A percentile compares a stretch with the other conserved stretches of the same genome.
Evolutionary conservation across 2,797 vertebrate genomes (phyloP).

Genomic region (Hypotaenidia philippensis): DNA sequence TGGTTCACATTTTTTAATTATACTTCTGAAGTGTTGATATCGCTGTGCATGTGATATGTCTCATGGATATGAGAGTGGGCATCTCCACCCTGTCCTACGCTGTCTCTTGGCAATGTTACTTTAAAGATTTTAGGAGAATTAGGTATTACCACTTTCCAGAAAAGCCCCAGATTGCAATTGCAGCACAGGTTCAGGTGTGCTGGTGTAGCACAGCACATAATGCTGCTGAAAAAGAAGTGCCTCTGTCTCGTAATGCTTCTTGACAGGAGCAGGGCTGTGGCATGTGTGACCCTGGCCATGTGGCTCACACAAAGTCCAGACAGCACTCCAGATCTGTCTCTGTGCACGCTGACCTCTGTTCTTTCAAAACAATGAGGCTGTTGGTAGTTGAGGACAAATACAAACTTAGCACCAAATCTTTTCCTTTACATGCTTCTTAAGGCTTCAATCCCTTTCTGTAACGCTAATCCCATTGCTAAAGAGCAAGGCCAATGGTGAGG

Average conservation of each 20-base stretch:
- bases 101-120: not conserved
- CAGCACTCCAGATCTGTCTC: not conserved
- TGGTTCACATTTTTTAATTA: not conserved
- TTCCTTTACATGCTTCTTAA: not conserved
- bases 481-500: not conserved
- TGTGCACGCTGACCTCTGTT: not conserved
- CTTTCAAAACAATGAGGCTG: not conserved
- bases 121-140: not conserved
- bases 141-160: not conserved
- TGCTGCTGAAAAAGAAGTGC: not conserved
- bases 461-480: not conserved
- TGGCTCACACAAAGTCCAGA: not conserved
- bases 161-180: not conserved
- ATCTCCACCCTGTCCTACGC: accelerated
- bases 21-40: not conserved
- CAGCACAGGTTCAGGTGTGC: not conserved
- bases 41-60: too few species aligned
- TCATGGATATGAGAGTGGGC: not conserved
- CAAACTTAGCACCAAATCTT: not conserved
- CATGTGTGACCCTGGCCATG: not conserved
- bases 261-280: accelerated
- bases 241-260: not conserved
- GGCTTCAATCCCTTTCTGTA: not conserved
- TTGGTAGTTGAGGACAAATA: not conserved
- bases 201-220: accelerated